Conservation (phyloP, 1,140 invertebrate species). For the Coboldia fuscipes region DNA sequence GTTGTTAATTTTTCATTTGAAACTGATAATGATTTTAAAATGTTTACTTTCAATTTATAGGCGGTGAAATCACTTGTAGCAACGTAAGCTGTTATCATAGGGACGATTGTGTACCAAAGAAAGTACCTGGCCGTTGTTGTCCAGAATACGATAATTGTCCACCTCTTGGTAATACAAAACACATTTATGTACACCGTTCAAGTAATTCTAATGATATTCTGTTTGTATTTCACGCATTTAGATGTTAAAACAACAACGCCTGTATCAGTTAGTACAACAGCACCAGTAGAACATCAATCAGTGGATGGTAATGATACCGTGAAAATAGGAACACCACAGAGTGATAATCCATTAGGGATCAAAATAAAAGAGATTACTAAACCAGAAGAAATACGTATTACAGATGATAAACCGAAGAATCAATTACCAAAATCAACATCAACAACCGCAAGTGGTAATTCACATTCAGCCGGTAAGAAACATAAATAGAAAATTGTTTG, state of each 20-base stretch:
- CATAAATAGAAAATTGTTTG: too few relatives aligned
- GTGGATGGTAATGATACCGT: neutral
- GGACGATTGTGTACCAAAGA: conserved; percentile 43
- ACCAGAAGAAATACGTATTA: conserved; percentile 19
- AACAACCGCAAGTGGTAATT: conserved; percentile 5
- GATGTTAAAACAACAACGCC: neutral
- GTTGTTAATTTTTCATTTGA: too few relatives aligned
- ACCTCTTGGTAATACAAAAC: conserved; percentile 25
- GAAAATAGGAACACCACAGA: neutral
- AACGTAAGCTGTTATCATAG: conserved; percentile 49
- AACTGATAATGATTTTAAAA: too few relatives aligned
- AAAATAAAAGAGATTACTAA: conserved; percentile 22
- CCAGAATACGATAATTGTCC: conserved; percentile 61
- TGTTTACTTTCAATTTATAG: conserved; percentile 9
- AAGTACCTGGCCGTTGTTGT: conserved; percentile 46
- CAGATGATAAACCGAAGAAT: conserved; percentile 12
- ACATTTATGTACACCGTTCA: neutral
- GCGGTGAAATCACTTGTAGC: conserved; percentile 50
- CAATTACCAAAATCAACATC: conserved; percentile 11
- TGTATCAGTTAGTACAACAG: neutral
- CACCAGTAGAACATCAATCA: neutral
- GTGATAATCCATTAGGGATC: conserved; percentile 9
- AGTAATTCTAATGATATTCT: neutral
- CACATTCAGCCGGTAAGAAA: conserved; percentile 6
- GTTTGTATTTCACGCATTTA: neutral